Evolutionary conservation across 2,113 vertebrate species (phyloP), one percentile per base, ranked within the genome.

Genomic region (Hemichromis elongatus): DNA sequence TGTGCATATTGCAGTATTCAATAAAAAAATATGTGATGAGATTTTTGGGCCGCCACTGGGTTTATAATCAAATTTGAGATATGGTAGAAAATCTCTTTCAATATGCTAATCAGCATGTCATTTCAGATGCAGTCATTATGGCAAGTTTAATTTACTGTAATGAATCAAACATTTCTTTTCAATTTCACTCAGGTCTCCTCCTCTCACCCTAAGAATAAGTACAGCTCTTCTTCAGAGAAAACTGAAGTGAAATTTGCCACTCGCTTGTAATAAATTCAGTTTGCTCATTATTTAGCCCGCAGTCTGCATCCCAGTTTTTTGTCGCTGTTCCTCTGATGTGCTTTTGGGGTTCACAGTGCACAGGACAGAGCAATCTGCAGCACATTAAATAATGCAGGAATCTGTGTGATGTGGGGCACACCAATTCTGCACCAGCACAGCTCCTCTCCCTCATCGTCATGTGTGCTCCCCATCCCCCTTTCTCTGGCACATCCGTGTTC

Each of bases 331-430:
- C 37, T 88, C 63, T 89, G 52, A 82, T 86, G 73, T 81, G 79
- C 37, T 81, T 37, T 82, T 75, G 70, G 88, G 83, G 86, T 89
- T 83, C 89, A 86, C 53, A 79, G 83, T 86, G 80, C 82, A 82
- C 56, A 70, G 83, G 79, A 83, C 84, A 87, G 77, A 83, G 77
- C 77, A 88, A 93, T 93, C 88, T 90, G 89, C 88, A 90, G 82
- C 79, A 82, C 89, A 75, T 92, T 95, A 88, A 95, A 95, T 95
- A 95, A 95, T 95, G 94, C 88, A 95, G 73, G 12, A 56, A 55
- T 81, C 50, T 54, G 78, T 93, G 66, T 90, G 85, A 92, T 91
- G 84, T 91, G 73, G 83, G 86, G 70, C 86, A 90, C 91, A 81
- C 79, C 78, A 91, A 86, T 78, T 86, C 89, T 90, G 86, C 81